Percentiles rank a stretch among this genome's conserved stretches.
These are phyloP conservation scores for Melanotaenia parkinsoni DNA, from an alignment of 2,797 vertebrate genomes.

Conservation along the genomic window DNA sequence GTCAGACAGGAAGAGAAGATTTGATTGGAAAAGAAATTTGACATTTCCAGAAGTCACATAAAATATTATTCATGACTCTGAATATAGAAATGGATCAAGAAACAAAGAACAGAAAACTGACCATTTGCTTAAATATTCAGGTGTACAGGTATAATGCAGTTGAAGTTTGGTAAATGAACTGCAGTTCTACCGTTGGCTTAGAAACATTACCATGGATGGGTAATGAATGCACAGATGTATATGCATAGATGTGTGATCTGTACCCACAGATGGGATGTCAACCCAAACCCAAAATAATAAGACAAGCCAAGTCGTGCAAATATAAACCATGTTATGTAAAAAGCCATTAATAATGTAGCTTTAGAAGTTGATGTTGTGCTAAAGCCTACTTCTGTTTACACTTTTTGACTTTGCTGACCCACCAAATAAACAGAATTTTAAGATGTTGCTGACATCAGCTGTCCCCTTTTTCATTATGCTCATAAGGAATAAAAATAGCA, in stretches of 20 bases:
- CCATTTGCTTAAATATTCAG: background rate
- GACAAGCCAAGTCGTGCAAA: background rate
- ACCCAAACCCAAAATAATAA: background rate
- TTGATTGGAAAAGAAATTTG: slow-evolving; percentile 49
- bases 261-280: too few relatives aligned
- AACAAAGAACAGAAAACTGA: background rate
- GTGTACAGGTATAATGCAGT: too few relatives aligned
- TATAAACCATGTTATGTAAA: background rate
- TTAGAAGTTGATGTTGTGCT: background rate
- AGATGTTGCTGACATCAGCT: background rate
- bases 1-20: slow-evolving; percentile 42
- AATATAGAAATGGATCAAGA: background rate
- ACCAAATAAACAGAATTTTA: background rate
- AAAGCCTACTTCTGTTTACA: background rate
- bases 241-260: too few relatives aligned
- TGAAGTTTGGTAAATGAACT: background rate
- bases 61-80: slow-evolving; percentile 19
- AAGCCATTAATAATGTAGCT: background rate
- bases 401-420: background rate
- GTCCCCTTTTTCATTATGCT: background rate
- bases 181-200: background rate
- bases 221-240: too few relatives aligned
- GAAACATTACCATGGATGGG: too few relatives aligned
- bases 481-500: background rate
- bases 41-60: slow-evolving; percentile 32